These are phyloP conservation scores for Anguilla japonica DNA, from an alignment of 2,113 vertebrate species.

Conservation along the genomic window DNA sequence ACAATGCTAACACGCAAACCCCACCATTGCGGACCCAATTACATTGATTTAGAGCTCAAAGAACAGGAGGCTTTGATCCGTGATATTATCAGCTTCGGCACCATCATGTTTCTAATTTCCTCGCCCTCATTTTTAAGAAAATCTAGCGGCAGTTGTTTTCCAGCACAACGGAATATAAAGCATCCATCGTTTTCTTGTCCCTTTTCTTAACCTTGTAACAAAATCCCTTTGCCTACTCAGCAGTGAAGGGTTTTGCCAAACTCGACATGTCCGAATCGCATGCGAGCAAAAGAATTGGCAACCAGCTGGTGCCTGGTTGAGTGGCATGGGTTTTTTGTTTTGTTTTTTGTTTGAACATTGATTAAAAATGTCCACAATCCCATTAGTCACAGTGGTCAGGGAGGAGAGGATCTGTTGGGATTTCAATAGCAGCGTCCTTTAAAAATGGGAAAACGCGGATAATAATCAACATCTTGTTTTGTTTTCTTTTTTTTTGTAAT, in stretches of 20 bases:
- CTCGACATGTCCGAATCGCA: neutral
- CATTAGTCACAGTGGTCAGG: neutral
- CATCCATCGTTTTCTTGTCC: neutral
- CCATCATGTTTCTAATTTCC: constrained; percentile 26
- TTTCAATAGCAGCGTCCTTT: neutral
- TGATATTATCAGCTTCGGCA: constrained; percentile 6
- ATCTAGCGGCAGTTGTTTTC: constrained; percentile 15
- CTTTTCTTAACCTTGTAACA: neutral
- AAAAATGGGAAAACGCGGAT: neutral
- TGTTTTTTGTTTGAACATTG: neutral
- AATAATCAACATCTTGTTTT: neutral
- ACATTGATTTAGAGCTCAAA: neutral
- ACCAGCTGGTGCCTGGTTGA: constrained; percentile 1
- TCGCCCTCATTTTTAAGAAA: neutral
- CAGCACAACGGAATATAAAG: neutral
- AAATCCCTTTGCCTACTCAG: constrained; percentile 14
- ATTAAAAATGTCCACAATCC: neutral
- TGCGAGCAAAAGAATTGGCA: neutral
- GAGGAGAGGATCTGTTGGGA: neutral
- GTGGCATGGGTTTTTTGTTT: neutral
- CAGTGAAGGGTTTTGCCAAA: neutral
- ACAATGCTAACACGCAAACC: neutral
- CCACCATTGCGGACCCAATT: neutral
- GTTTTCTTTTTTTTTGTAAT: neutral
- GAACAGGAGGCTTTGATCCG: constrained; percentile 7